phyloP scores from a whole-genome alignment of 2,888 invertebrate species.

The Merodon equestris region DNA sequence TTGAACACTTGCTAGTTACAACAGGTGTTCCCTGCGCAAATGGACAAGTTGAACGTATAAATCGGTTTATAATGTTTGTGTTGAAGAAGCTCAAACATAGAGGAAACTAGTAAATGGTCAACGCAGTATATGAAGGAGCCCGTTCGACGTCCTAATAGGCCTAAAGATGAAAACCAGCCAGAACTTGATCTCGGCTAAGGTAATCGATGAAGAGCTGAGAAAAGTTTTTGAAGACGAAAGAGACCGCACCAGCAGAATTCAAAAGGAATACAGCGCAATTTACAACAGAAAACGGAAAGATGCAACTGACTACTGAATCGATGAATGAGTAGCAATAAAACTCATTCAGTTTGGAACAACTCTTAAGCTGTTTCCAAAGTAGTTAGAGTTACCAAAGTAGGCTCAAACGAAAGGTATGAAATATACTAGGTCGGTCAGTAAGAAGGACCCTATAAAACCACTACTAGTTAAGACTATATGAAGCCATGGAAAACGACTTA shows the following conservation, averaged over 20 bases:
- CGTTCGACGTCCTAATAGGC: constrained; percentile 27
- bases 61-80: constrained; percentile 14
- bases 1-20: constrained; percentile 33
- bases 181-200: constrained; percentile 5
- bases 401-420: constrained; percentile 5
- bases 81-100: constrained; percentile 8
- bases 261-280: background rate
- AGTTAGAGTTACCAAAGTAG: constrained; percentile 3
- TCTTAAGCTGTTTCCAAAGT: constrained; percentile 1
- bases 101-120: constrained; percentile 17
- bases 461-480: constrained; percentile 17
- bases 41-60: constrained; percentile 34
- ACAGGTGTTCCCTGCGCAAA: constrained; percentile 50
- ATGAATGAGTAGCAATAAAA: constrained; percentile 6
- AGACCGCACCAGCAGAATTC: constrained; percentile 6
- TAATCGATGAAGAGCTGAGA: constrained; percentile 15
- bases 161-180: constrained; percentile 12
- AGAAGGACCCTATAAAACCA: constrained; percentile 16
- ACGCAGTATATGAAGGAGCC: constrained; percentile 6
- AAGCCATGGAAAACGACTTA: constrained; percentile 19
- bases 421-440: constrained; percentile 10
- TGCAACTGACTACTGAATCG: background rate
- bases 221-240: constrained; percentile 12
- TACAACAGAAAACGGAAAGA: constrained; percentile 8
- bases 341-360: constrained; percentile 4